Base-by-base conservation (phyloP, 2,888 invertebrate species). In the Cosmopolites sordidus region DNA sequence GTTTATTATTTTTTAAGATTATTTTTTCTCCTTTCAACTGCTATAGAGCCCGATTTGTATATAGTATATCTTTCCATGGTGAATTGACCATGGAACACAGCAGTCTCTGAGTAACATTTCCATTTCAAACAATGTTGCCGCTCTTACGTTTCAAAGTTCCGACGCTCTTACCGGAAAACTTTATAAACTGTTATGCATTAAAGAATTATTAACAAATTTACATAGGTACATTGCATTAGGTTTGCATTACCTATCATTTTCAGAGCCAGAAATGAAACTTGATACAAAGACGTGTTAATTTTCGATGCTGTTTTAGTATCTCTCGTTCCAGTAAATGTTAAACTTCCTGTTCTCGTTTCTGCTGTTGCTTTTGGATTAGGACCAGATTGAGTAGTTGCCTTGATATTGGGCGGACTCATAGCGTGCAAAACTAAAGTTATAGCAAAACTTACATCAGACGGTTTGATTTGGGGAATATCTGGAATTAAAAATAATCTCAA, bases 401-500 rank as follows among this genome's bases (percentile, higher is more conserved):
- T 82, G 8, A 85, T 84, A 1, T 83, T 85, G 1, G 90, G 86
- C 22, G 91, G 86, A 72, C 84, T 85, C 71, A 97, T 83, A 8
- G 96, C 90, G 72, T 89, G 90, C 22, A 97, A 79, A 11, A 97
- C 88, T 18, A 94, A 86, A 1, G 89, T 92, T 57, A 99, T 79
- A 47, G 94, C 84, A 75, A 92, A 98, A 59, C 87, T 85, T 14
- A 99, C 89, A 72, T 99, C 97, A 12, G 86, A 83, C 66, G 89
- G 89, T 48, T 92, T 83, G 68, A 99, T 82, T 62, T 89, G 87
- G 1, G 94, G 91, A 33, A 92, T 88, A 71, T 96, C 95, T 88
- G 76, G 58, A 74, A 43, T n/a, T n/a, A 38, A 6, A 41, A 29
- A 46, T 42, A 27, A 27, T 27, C 9, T 38, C 5, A 12, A 38